A percentile compares a stretch with the other conserved stretches of the same genome.
Conservation (phyloP, 2,888 invertebrate species). For the Drosophila cracens region DNA sequence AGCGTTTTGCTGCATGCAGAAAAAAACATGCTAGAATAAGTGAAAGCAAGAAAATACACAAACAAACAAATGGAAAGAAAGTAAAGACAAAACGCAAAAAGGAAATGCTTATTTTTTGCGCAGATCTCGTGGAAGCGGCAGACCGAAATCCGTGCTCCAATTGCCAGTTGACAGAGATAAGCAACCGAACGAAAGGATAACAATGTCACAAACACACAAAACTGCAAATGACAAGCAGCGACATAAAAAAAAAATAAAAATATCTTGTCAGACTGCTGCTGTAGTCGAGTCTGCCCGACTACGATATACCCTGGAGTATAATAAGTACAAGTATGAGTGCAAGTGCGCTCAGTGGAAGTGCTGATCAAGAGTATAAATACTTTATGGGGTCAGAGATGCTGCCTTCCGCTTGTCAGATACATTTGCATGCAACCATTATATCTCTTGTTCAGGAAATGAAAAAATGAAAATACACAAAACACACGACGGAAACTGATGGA, state of each 20-base stretch:
- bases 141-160: conserved; percentile 55
- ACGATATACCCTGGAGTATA: not conserved
- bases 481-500: conserved; percentile 42
- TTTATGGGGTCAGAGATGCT: not conserved
- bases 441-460: not conserved
- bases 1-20: conserved; percentile 37
- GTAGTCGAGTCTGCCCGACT: not conserved
- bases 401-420: not conserved
- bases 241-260: conserved; percentile 19
- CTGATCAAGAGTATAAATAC: not conserved
- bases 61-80: conserved; percentile 4
- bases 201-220: conserved; percentile 66
- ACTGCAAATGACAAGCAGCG: conserved; percentile 39
- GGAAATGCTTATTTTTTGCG: conserved; percentile 39
- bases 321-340: not conserved
- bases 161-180: conserved; percentile 66
- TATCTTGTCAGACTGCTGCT: not conserved
- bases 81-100: conserved; percentile 7
- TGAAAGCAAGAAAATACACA: conserved; percentile 1
- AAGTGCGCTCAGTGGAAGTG: not conserved
- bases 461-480: not conserved
- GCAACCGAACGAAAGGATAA: conserved; percentile 75
- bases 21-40: conserved; percentile 10
- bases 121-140: conserved; percentile 37
- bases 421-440: not conserved